A percentile compares a stretch with the other conserved stretches of the same genome.
phyloP scores from a whole-genome alignment of 1,140 invertebrate genomes.

The Archivesica marissinica region DNA sequence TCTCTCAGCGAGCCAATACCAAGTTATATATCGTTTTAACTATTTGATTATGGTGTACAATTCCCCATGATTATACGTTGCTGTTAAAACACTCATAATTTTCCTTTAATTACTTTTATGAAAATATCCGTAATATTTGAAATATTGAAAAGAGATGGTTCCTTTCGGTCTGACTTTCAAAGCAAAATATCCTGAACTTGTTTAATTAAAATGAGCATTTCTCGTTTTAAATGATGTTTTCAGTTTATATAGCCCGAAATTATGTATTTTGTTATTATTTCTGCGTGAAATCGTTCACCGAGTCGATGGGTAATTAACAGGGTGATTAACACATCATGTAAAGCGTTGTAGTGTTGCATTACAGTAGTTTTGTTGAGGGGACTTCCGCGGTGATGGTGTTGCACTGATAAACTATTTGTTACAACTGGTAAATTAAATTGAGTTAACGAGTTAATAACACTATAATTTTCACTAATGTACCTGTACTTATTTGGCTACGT shows the following conservation, averaged over 20 bases:
- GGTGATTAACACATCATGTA: neutral
- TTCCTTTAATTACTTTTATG: constrained; percentile 9
- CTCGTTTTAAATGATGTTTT: neutral
- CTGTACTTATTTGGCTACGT: constrained; percentile 20
- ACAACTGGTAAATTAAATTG: too few species aligned
- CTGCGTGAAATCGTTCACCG: neutral
- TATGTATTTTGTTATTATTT: neutral
- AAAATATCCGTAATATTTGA: neutral
- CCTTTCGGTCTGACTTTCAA: neutral
- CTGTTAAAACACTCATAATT: neutral
- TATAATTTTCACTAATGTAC: constrained; percentile 11
- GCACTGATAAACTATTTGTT: constrained; percentile 10
- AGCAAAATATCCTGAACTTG: neutral
- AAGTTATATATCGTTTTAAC: neutral
- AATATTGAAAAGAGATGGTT: neutral
- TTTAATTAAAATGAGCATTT: neutral
- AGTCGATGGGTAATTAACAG: neutral
- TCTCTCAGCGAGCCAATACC: neutral
- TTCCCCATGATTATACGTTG: constrained; percentile 1
- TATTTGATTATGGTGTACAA: constrained; percentile 1
- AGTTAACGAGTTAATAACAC: neutral
- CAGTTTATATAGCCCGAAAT: neutral
- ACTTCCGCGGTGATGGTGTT: neutral
- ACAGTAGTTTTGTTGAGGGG: neutral
- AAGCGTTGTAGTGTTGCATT: neutral